Evolutionary conservation across 2,113 vertebrate genomes (phyloP), one percentile per base, ranked within the genome.

Genomic region (Ageneiosus marmoratus): DNA sequence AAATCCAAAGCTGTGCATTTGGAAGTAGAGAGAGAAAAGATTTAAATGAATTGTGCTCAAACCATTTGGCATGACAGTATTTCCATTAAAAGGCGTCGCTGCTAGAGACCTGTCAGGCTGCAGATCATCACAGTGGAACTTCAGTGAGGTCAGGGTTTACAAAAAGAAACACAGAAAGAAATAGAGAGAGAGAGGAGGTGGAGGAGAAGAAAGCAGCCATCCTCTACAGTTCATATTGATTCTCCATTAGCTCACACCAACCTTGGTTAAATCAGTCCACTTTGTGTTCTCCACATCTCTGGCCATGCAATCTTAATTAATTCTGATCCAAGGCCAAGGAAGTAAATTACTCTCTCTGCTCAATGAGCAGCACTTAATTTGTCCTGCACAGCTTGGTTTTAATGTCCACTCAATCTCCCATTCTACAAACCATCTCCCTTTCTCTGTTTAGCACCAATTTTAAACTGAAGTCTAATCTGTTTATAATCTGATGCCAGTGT

Each of bases 281-380:
- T 27, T 58, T 82, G 73, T 86, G 77, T 79, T 84, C 80, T 58
- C 50, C 22, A 58, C 67, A 24, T 50, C 80, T 84, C 72, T 65
- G 79, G 65, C 86, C 50, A 41, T 65, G 83, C 81, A 75, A 86
- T 83, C 85, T 88, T 91, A 93, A 94, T 90, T 91, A 92, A 92
- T 89, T 89, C 85, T 85, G 88, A 92, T 91, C 89, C 89, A 83
- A 84, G 89, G 90, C 89, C 90, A 89, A 86, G 72, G 87, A 89
- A 89, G 79, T 82, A 87, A 88, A 87, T 73, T 83, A 72, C 85
- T 82, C 72, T 86, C 88, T 63, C 88, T 90, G 86, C 72, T 83
- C 80, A 92, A 89, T 77, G 67, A 88, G 85, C 85, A 84, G 37
- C 84, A 79, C 75, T 63, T 86, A 48, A 87, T 86, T 82, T 84